Percentiles rank a stretch among this genome's conserved stretches.
These are phyloP conservation scores for Meloidogyne exigua DNA, from an alignment of 1,140 invertebrate genomes.

Conservation along the genomic window DNA sequence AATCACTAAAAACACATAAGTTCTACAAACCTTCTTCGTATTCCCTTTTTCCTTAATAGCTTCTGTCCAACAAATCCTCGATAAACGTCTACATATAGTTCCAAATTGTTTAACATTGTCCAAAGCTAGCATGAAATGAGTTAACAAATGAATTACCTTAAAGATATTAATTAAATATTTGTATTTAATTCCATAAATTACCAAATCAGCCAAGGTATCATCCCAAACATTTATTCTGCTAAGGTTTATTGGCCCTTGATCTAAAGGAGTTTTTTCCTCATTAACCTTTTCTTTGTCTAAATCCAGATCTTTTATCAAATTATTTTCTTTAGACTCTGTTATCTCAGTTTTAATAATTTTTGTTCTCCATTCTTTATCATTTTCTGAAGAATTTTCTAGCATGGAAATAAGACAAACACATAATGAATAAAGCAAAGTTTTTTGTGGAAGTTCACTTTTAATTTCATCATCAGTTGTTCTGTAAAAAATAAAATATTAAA, in stretches of 20 bases:
- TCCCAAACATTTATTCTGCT: constrained; percentile 1
- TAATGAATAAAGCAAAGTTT: not conserved
- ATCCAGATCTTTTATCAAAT: not conserved
- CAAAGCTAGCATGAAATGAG: constrained; percentile 11
- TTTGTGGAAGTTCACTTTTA: not conserved
- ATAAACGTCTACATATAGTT: constrained; percentile 14
- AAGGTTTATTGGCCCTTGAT: not conserved
- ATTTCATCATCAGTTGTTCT: constrained; percentile 1
- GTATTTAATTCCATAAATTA: not conserved
- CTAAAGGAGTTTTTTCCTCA: not conserved
- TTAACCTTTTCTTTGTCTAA: not conserved
- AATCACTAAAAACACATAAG: not conserved
- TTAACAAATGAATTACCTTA: constrained; percentile 11
- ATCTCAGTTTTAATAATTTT: not conserved
- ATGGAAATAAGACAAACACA: not conserved
- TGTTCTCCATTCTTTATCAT: not conserved
- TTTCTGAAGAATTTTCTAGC: not conserved
- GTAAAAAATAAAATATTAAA: not conserved
- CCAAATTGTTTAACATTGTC: constrained; percentile 20
- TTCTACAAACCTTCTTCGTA: constrained; percentile 17
- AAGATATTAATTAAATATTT: not conserved
- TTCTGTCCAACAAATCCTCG: constrained; percentile 36
- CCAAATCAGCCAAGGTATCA: constrained; percentile 19
- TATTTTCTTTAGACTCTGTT: not conserved
- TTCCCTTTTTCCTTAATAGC: constrained; percentile 12